phyloP scores from a whole-genome alignment of 2,888 invertebrate species.

The Schizotus pectinicornis region DNA sequence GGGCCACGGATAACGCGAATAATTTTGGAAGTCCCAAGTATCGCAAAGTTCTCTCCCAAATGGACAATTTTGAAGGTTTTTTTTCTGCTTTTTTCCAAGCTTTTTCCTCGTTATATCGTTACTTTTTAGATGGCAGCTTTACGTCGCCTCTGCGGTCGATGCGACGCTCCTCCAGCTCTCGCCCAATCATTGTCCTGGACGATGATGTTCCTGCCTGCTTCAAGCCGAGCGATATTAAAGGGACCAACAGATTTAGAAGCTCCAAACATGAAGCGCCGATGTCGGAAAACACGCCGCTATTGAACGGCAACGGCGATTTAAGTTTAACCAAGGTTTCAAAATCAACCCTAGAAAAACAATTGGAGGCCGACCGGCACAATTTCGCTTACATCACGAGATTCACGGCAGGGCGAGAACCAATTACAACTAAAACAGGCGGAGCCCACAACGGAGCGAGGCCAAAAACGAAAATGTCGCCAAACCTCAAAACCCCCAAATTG shows the following conservation, averaged over 20 bases:
- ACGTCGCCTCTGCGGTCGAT: slow-evolving; percentile 8
- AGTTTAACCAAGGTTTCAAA: slow-evolving; percentile 44
- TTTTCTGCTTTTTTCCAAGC: background rate
- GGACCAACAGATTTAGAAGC: slow-evolving; percentile 5
- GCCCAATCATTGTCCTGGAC: slow-evolving; percentile 26
- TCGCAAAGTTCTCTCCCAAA: slow-evolving; percentile 32
- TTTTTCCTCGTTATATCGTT: background rate
- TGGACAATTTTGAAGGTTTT: slow-evolving; percentile 32
- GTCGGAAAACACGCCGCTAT: slow-evolving; percentile 28
- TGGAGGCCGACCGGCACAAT: slow-evolving; percentile 38
- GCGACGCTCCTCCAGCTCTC: background rate
- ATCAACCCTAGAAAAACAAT: slow-evolving; percentile 39
- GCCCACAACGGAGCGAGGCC: slow-evolving; percentile 3
- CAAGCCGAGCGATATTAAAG: slow-evolving; percentile 10
- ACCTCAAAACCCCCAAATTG: slow-evolving; percentile 4
- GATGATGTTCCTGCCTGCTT: slow-evolving; percentile 14
- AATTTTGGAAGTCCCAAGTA: slow-evolving; percentile 35
- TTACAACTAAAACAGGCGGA: slow-evolving; percentile 1
- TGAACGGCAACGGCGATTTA: slow-evolving; percentile 44
- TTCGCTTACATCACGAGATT: slow-evolving; percentile 38
- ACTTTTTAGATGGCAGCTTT: slow-evolving; percentile 36
- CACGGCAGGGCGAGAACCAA: slow-evolving; percentile 7
- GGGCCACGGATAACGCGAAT: slow-evolving; percentile 30
- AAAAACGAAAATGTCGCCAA: slow-evolving; percentile 9
- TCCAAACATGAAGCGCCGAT: slow-evolving; percentile 29